These are phyloP conservation scores for Acanthococcus lagerstroemiae DNA, from an alignment of 2,888 invertebrate species.

Conservation along the genomic window DNA sequence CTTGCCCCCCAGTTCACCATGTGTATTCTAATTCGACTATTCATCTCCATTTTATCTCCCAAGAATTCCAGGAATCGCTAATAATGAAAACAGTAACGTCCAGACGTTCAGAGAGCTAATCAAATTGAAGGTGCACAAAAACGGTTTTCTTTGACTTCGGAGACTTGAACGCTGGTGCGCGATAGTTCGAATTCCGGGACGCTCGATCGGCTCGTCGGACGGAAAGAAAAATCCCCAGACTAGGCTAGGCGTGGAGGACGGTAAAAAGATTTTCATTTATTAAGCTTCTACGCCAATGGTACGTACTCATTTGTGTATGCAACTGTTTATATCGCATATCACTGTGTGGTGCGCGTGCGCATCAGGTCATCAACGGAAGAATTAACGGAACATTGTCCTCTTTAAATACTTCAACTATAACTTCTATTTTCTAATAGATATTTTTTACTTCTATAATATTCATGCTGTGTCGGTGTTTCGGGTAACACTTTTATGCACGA, in stretches of 20 bases:
- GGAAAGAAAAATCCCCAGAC: not conserved
- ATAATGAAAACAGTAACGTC: too few relatives aligned
- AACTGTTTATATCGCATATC: not conserved
- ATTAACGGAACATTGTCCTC: slow-evolving; percentile 30
- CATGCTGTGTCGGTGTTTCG: slow-evolving; percentile 26
- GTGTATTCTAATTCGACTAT: too few relatives aligned
- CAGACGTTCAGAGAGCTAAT: too few relatives aligned
- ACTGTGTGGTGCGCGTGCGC: too few relatives aligned
- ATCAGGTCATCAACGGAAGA: slow-evolving; percentile 6
- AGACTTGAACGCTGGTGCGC: not conserved
- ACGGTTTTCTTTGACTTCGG: too few relatives aligned
- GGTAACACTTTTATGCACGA: slow-evolving; percentile 22
- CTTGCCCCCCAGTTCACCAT: too few relatives aligned
- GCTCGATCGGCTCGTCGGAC: too few relatives aligned
- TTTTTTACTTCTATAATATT: slow-evolving; percentile 27
- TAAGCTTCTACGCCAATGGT: not conserved
- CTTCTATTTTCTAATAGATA: slow-evolving; percentile 27
- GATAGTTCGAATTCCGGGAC: not conserved
- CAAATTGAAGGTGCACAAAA: too few relatives aligned
- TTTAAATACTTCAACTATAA: slow-evolving; percentile 30
- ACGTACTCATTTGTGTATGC: not conserved
- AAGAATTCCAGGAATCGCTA: too few relatives aligned
- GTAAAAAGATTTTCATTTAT: not conserved
- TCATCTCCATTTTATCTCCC: too few relatives aligned
- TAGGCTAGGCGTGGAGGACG: not conserved